These are phyloP conservation scores for Andrena haemorrhoa DNA, from an alignment of 2,888 invertebrate genomes.

Conservation along the genomic window DNA sequence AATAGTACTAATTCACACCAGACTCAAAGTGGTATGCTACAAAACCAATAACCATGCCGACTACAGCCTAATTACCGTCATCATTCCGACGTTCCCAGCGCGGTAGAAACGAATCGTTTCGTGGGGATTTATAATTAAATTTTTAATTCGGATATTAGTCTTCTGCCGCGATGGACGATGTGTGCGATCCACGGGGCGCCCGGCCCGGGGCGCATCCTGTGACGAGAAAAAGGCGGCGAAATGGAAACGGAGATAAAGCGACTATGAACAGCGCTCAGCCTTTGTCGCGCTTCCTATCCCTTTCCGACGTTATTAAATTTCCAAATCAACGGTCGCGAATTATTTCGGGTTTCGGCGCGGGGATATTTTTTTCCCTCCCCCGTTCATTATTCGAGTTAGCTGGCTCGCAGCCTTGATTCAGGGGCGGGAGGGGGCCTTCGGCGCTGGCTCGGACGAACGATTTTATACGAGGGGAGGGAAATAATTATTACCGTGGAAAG, in stretches of 20 bases:
- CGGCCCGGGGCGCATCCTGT: not conserved
- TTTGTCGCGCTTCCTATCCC: not conserved
- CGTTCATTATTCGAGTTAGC: slow-evolving; percentile 9
- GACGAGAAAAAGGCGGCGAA: slow-evolving; percentile 42
- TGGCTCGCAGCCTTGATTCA: not conserved
- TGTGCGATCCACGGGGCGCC: slow-evolving; percentile 14
- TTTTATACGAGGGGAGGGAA: not conserved
- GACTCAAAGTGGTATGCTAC: not conserved
- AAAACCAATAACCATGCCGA: not conserved
- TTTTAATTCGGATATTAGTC: slow-evolving; percentile 68
- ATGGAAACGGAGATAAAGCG: slow-evolving; percentile 58
- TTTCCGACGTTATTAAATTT: slow-evolving; percentile 45
- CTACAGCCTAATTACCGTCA: slow-evolving; percentile 19
- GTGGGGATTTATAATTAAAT: slow-evolving; percentile 62
- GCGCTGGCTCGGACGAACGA: not conserved
- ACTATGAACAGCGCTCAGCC: not conserved
- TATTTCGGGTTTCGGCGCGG: not conserved
- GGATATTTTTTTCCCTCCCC: not conserved
- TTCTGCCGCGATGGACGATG: slow-evolving; percentile 50
- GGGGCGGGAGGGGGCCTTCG: not conserved
- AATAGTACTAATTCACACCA: not conserved
- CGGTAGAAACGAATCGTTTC: slow-evolving; percentile 27
- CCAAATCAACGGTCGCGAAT: slow-evolving; percentile 41
- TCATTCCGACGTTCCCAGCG: slow-evolving; percentile 5
- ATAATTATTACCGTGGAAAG: slow-evolving; percentile 18